Evolutionary conservation across 2,113 vertebrate species (phyloP).

Genomic region (Otus sunia): DNA sequence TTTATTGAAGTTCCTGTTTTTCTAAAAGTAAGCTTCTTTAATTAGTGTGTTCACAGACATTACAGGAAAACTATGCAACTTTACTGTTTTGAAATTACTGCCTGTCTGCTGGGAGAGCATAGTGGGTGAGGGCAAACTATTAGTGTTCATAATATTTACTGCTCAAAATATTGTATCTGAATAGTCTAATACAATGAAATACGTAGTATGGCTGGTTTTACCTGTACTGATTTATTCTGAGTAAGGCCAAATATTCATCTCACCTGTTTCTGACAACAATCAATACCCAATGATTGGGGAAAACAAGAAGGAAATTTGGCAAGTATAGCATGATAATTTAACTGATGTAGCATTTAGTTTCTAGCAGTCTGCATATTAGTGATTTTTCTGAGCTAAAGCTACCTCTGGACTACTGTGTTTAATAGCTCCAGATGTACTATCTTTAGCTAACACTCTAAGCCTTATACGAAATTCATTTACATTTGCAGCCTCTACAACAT

Average conservation of each 20-base stretch:
- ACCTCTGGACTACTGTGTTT: not conserved
- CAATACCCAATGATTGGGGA: not conserved
- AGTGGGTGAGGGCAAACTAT: not conserved
- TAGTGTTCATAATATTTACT: constrained; percentile 27
- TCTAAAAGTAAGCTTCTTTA: constrained; percentile 55
- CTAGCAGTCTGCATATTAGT: not conserved
- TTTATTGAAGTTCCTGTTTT: constrained; percentile 55
- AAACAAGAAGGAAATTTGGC: not conserved
- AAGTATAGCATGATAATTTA: not conserved
- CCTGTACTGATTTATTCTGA: not conserved
- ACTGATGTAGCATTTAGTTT: not conserved
- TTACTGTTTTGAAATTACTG: constrained; percentile 37
- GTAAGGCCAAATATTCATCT: not conserved
- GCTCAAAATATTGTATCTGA: constrained; percentile 5
- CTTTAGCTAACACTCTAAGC: not conserved
- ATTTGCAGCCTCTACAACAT: not conserved
- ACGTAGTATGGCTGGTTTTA: not conserved
- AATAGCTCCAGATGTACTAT: not conserved
- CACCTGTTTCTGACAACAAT: not conserved
- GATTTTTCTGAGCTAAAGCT: not conserved
- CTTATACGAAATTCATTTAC: not conserved
- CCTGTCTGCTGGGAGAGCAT: constrained; percentile 13
- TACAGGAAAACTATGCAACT: constrained; percentile 44
- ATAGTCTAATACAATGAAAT: constrained; percentile 10
- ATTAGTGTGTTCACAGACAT: constrained; percentile 62